phyloP scores from a whole-genome alignment of 2,113 vertebrate genomes.

The Budorcas taxicolor region DNA sequence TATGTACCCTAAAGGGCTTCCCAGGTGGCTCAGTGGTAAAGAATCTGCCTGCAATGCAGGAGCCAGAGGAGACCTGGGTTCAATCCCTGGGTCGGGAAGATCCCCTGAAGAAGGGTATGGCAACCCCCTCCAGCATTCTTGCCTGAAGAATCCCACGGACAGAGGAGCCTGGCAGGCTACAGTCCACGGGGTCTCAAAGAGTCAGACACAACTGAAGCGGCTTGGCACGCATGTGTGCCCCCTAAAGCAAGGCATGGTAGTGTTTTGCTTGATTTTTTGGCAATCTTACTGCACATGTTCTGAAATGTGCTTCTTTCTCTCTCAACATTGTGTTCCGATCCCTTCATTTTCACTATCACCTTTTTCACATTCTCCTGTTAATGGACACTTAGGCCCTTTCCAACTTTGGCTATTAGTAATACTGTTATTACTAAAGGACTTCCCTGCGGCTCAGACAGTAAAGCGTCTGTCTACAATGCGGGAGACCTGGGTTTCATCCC shows the following conservation, averaged over 20 bases:
- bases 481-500: not conserved
- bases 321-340: not conserved
- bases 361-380: not conserved
- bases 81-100: not conserved
- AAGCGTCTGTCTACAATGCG: too few relatives aligned
- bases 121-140: not conserved
- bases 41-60: not conserved
- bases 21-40: not conserved
- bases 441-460: too few relatives aligned
- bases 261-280: not conserved
- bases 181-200: too few relatives aligned
- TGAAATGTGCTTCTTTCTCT: not conserved
- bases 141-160: not conserved
- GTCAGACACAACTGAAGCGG: not conserved
- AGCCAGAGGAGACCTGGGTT: not conserved
- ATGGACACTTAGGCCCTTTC: not conserved
- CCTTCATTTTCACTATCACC: not conserved
- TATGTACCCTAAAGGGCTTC: not conserved
- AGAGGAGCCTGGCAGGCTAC: not conserved
- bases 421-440: not conserved
- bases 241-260: not conserved
- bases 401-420: not conserved
- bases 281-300: not conserved
- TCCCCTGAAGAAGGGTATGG: not conserved
- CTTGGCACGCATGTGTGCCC: rapidly evolving